phyloP scores from a whole-genome alignment of 2,888 invertebrate genomes.

The Glaucopsyche alexis region DNA sequence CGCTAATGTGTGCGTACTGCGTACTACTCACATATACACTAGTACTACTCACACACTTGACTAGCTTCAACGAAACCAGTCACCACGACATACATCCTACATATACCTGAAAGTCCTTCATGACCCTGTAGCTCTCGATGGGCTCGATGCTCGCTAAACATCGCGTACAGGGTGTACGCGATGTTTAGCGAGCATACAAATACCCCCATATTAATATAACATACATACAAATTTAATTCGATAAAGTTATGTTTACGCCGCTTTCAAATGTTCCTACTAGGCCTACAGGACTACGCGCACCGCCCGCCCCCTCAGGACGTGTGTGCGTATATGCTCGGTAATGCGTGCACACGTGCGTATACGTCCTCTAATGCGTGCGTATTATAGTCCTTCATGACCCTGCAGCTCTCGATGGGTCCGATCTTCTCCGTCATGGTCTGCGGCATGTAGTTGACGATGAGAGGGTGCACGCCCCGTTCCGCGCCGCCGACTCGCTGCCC shows the following conservation, averaged over 20 bases:
- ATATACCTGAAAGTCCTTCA: no score
- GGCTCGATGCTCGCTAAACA: slow-evolving; percentile 94
- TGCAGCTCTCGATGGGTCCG: slow-evolving; percentile 93
- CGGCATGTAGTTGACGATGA: slow-evolving; percentile 97
- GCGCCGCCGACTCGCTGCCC: no score
- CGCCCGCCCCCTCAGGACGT: slow-evolving; percentile 68
- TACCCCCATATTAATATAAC: no score
- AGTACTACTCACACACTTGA: no score
- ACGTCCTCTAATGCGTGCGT: background rate
- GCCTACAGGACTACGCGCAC: no score
- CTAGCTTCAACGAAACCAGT: no score
- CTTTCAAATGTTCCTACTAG: no score
- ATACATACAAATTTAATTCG: no score
- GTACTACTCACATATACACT: background rate
- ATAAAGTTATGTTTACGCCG: no score
- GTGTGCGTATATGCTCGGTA: no score
- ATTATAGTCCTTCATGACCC: slow-evolving; percentile 93
- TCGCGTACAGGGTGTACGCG: slow-evolving; percentile 89
- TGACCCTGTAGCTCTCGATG: slow-evolving; percentile 85
- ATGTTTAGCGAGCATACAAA: no score
- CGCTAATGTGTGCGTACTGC: background rate
- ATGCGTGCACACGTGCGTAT: background rate
- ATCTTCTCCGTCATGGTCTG: slow-evolving; percentile 95
- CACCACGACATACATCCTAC: no score
- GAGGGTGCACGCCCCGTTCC: slow-evolving; percentile 40